Base-by-base conservation (phyloP, 2,888 invertebrate species). In the Chloroclysta siterata region DNA sequence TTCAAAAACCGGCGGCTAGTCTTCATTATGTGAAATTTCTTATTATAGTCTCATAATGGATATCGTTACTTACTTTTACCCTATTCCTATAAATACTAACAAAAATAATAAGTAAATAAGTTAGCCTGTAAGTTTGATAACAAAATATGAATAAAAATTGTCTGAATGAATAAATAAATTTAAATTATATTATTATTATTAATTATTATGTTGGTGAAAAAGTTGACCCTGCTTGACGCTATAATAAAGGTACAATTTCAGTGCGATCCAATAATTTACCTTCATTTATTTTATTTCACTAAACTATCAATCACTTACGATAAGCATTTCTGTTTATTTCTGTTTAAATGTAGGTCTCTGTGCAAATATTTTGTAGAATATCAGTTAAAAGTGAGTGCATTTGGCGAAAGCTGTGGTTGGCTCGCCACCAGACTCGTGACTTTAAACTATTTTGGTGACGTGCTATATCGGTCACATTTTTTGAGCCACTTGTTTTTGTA, bases 351-450 rank as follows among this genome's bases (percentile, higher is more conserved):
- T 52, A 61, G 60, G 57, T 42, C 63, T 42, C 60, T 51, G 14
- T 54, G 50, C 47, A 63, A 68, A 69, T 68, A 69, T 69, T 61
- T 63, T 65, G 53, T 46, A 29, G 36, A 56, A 36, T 53, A 41
- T 28, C 11, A 2, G 14, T 36, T 56, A 56, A 64, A 66, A 63
- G 52, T 29, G 56, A 61, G 53, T 68, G 70, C 70, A 68, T 63
- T 66, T 68, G 68, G 70, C 70, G 44, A 63, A 69, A 65, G 66
- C 22, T 57, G 64, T 52, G 63, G 54, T 66, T 70, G 72, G 72
- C 70, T 53, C 51, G 65, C 58, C 64, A 70, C 52, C 55, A 62
- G 42, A 60, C 61, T 65, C 66, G 57, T 68, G 66, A 65, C 66
- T 22, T 22, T 67, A 10, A 55, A 14, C 55, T 70, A 67, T 67